Conservation (phyloP, 23 tunicate genomes). For the Styela clava region DNA sequence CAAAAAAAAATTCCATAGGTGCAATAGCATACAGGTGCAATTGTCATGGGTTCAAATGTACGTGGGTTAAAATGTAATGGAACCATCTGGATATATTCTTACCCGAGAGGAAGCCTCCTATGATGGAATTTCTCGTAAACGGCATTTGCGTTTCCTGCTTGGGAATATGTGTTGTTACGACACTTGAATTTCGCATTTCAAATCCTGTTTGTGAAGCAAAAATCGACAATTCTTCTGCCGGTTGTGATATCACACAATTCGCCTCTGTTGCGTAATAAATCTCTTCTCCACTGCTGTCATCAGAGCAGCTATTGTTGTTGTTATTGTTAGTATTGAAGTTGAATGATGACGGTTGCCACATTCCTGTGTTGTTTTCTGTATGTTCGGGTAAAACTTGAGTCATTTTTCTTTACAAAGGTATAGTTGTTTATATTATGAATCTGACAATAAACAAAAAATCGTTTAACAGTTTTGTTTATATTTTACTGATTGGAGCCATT, state of each 20-base stretch:
- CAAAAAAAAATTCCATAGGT: too few relatives aligned
- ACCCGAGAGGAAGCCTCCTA: background rate
- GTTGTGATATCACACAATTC: background rate
- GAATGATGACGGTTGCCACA: background rate
- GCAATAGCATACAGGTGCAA: too few relatives aligned
- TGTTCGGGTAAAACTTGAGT: background rate
- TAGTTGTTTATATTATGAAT: too few relatives aligned
- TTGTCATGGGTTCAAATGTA: too few relatives aligned
- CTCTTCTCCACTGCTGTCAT: background rate
- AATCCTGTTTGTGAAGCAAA: background rate
- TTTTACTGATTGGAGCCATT: too few relatives aligned
- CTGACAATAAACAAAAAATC: too few relatives aligned
- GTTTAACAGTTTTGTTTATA: too few relatives aligned
- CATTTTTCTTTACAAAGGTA: too few relatives aligned
- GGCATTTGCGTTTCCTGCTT: background rate
- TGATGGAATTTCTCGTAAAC: constrained; percentile 3
- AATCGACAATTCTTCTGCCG: background rate
- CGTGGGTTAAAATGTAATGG: too few relatives aligned
- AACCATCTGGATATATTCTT: too few relatives aligned
- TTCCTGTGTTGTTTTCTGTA: background rate
- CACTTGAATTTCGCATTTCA: background rate
- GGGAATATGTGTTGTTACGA: background rate
- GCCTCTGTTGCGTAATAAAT: constrained; percentile 3
- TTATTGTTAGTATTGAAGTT: background rate
- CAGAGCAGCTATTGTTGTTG: background rate